Conservation (phyloP, 2,888 invertebrate genomes). For the Cephus nigrinus region DNA sequence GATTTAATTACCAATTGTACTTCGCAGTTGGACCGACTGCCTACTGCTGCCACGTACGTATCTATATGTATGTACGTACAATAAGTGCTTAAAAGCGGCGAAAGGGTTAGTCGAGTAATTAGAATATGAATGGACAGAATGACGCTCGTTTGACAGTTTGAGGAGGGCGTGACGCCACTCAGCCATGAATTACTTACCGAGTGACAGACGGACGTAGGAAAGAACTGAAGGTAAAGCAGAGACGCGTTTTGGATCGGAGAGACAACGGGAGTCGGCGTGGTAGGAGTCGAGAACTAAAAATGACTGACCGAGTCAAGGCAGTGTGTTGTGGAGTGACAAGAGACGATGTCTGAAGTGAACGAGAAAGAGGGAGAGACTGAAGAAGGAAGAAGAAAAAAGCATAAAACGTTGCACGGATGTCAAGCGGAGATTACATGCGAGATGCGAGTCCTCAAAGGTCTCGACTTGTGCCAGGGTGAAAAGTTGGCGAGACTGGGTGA, state of each 20-base stretch:
- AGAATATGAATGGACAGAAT: slow-evolving; percentile 13
- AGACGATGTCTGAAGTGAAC: slow-evolving; percentile 16
- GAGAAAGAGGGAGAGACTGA: slow-evolving; percentile 12
- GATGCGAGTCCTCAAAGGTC: slow-evolving; percentile 38
- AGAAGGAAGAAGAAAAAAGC: slow-evolving; percentile 4
- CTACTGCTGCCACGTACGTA: not conserved
- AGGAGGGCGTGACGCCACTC: slow-evolving; percentile 17
- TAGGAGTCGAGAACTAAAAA: not conserved
- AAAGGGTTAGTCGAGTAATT: slow-evolving; percentile 20
- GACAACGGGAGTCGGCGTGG: not conserved
- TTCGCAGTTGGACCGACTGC: not conserved
- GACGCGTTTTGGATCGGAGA: not conserved
- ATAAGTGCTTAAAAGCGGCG: not conserved
- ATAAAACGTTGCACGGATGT: slow-evolving; percentile 14
- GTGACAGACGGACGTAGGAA: slow-evolving; percentile 1
- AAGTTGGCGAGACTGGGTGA: not conserved
- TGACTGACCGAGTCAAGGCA: not conserved
- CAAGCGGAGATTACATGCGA: not conserved
- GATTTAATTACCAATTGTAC: not conserved
- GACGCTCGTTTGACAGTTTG: slow-evolving; percentile 16
- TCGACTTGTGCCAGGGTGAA: not conserved
- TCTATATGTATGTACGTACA: not conserved
- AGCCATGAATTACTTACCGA: slow-evolving; percentile 12
- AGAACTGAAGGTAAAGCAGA: not conserved
- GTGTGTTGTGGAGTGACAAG: not conserved